Evolutionary conservation across 2,113 vertebrate genomes (phyloP), one percentile per base, ranked within the genome.

Genomic region (Oncorhynchus kisutch): DNA sequence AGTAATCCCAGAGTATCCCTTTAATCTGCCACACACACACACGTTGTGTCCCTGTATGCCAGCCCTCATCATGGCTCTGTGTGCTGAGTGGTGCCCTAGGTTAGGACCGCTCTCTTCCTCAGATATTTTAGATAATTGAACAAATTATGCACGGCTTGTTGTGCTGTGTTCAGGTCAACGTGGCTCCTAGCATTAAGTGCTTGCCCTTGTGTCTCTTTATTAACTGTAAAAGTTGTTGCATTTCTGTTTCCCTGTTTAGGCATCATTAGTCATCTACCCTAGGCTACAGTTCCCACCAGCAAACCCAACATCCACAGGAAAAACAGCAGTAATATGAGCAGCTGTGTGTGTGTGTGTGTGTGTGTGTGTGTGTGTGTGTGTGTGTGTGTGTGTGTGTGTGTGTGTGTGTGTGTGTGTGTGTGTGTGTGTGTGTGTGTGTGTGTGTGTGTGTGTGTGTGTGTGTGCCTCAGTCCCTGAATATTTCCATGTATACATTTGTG

Each of bases 291-390:
- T 39, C 9, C 34, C 12, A 69, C 14, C 67, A 34, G 7, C 29
- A 27, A 7, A 69, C 18, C 29, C 34, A 69, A 27, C 34, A n/a
- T 9, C 16, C 67, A 12, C 34, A 45, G 34, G 67, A 45, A 69
- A 67, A 45, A 25, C n/a, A 64, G 7, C 24, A 25, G 24, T 64
- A 64, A 64, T 81, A 81, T 71, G 54, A 71, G 74, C 84, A 82
- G 85, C 49, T 82, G 82, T 66, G 39, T 57, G 69, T 16, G 48
- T 45, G 59, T 48, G 31, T 73, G 72, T 25, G 59, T 65, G 72
- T 20, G 72, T 22, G 59, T 45, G 59, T 45, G 31, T 73, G 72
- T 25, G 59, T 65, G 72, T 18, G 72, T 64, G 54, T 12, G 22
- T 60, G 51, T 60, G 71, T 39, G 29, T 39, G 57, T 73, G 57